A percentile compares a stretch with the other conserved stretches of the same genome.
Evolutionary conservation across 2,888 invertebrate genomes (phyloP).

Genomic region (Spodoptera littoralis): DNA sequence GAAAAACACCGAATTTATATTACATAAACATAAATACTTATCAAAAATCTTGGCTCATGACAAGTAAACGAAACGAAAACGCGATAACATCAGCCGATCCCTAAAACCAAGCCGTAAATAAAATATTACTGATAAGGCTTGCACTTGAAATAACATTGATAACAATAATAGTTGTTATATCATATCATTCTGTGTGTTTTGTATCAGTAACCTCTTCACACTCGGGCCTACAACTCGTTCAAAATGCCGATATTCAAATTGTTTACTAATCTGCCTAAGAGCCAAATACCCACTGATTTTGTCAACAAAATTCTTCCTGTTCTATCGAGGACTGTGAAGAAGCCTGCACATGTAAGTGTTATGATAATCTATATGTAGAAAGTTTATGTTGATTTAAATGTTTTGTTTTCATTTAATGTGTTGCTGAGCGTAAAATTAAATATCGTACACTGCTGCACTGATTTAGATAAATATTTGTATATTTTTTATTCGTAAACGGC

Average conservation of each 20-base stretch:
- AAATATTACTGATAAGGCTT: constrained; percentile 35
- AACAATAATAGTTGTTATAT: constrained; percentile 36
- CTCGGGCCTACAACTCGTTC: constrained; percentile 4
- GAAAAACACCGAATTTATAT: too few relatives aligned
- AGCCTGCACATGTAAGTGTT: constrained; percentile 37
- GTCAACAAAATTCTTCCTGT: constrained; percentile 69
- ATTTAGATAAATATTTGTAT: too few relatives aligned
- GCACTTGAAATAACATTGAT: constrained; percentile 48
- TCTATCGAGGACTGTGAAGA: constrained; percentile 29
- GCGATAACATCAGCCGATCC: constrained; percentile 5
- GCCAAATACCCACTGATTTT: constrained; percentile 72
- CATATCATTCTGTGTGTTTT: constrained; percentile 28
- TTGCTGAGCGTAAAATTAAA: too few relatives aligned
- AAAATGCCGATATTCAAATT: constrained; percentile 78
- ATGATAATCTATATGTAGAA: too few relatives aligned
- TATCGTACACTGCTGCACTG: too few relatives aligned
- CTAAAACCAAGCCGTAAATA: constrained; percentile 22
- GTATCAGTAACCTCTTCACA: constrained; percentile 31
- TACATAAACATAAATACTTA: too few relatives aligned
- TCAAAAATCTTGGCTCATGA: too few relatives aligned
- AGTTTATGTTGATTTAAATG: too few relatives aligned
- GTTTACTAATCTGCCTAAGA: constrained; percentile 71
- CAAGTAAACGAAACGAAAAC: too few relatives aligned
- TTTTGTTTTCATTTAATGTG: too few relatives aligned
- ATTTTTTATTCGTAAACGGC: too few relatives aligned